Base-by-base conservation (phyloP, 2,113 vertebrate species). In the Istiophorus platypterus region DNA sequence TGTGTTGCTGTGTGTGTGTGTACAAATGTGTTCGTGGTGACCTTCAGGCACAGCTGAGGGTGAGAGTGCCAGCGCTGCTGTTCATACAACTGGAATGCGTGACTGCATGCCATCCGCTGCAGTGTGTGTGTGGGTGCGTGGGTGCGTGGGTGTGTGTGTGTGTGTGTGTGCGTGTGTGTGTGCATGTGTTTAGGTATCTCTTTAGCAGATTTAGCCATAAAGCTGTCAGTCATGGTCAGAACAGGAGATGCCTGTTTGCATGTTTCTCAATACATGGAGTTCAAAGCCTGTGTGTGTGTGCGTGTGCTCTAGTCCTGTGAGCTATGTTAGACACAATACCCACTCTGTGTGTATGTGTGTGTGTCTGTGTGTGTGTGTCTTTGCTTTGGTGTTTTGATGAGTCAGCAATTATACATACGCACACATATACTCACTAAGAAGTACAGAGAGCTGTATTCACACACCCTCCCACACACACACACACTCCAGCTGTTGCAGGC, bases 11-110 rank as follows among this genome's bases (percentile, higher is more conserved):
- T 59, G 52, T 47, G 51, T 69, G 56, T 64, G 65, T 68, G 24
- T n/a, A n/a, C n/a, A n/a, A 24, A 24, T 62, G 73, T 20, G 72
- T 78, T 58, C 27, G 41, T 54, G 52, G 75, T 88, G 90, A 90
- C 89, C 86, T 92, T 91, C 82, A 87, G 69, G 82, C 89, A 82
- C 82, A 91, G 90, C 92, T 88, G 89, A 91, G 73, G 90, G 78
- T 80, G 75, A 37, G 29, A 86, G 42, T 72, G 76, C 70, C 82
- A 74, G 66, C 58, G 0, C 73, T 27, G 77, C 74, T 76, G 78
- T 81, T 88, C 85, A 81, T 72, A 73, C 71, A 67, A 78, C 59
- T 78, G 86, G 89, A 91, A 89, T 92, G 86, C 76, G 73, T 87
- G 85, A 85, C 78, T 24, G 70, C 75, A 85, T 82, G 45, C 71